Conservation (phyloP, 2,113 vertebrate genomes). For the Felis chaus region DNA sequence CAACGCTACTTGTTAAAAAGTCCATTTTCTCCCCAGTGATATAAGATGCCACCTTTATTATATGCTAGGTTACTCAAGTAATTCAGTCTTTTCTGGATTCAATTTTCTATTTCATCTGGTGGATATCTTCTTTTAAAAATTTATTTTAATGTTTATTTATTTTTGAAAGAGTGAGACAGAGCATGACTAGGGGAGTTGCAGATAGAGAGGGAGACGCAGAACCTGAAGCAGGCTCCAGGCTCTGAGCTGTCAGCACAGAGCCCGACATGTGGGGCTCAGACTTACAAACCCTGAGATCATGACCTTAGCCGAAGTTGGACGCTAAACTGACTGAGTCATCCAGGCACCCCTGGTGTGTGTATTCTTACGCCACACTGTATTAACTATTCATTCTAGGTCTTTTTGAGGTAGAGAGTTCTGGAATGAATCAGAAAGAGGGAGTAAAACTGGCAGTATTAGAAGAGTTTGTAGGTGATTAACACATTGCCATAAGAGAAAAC, state of each 20-base stretch:
- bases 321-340: too few species aligned
- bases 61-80: constrained; percentile 13
- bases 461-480: constrained; percentile 41
- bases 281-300: too few species aligned
- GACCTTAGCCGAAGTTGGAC: too few species aligned
- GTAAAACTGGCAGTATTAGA: constrained; percentile 19
- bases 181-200: too few species aligned
- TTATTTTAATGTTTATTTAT: too few species aligned
- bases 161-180: too few species aligned
- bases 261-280: too few species aligned
- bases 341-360: not conserved
- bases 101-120: constrained; percentile 13
- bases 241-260: too few species aligned
- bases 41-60: constrained; percentile 10
- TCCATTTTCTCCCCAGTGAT: not conserved
- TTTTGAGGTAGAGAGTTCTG: constrained; percentile 34
- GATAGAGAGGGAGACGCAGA: too few species aligned
- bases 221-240: too few species aligned
- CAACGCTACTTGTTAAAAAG: not conserved
- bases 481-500: not conserved
- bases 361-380: not conserved
- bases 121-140: too few species aligned
- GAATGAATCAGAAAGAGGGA: constrained; percentile 11
- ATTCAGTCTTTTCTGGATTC: not conserved
- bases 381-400: not conserved